Percentiles rank a stretch among this genome's conserved stretches.
Evolutionary conservation across 2,113 vertebrate species (phyloP).

Genomic region (Athene noctua): DNA sequence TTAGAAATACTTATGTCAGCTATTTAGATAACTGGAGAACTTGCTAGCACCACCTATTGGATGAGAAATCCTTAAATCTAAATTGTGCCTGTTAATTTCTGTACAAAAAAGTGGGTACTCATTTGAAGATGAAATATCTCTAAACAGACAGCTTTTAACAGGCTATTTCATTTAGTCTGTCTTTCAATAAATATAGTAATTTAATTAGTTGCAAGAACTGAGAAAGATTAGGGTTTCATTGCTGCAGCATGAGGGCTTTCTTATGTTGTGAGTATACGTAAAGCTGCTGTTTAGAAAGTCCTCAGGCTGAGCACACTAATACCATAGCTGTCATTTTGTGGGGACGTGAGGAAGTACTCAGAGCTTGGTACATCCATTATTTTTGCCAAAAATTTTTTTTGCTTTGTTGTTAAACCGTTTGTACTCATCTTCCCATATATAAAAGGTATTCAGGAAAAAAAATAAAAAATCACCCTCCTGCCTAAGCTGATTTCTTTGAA

Average conservation of each 20-base stretch:
- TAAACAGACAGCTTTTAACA: conserved; percentile 11
- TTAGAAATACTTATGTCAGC: neutral
- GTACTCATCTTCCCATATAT: neutral
- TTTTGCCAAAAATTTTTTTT: neutral
- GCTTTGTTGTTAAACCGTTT: neutral
- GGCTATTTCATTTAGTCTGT: neutral
- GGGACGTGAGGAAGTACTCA: neutral
- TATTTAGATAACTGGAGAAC: neutral
- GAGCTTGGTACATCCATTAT: neutral
- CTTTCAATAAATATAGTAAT: neutral
- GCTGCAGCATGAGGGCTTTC: neutral
- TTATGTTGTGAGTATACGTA: neutral
- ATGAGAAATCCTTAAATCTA: neutral
- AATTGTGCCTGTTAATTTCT: neutral
- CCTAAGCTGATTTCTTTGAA: neutral
- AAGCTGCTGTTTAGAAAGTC: neutral
- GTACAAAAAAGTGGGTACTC: neutral
- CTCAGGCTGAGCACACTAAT: neutral
- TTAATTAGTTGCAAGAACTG: neutral
- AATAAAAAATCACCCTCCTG: neutral
- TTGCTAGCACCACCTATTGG: conserved; percentile 31
- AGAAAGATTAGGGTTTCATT: neutral
- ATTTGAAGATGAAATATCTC: neutral
- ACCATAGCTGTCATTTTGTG: neutral
- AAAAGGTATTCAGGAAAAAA: neutral